Evolutionary conservation across 2,797 vertebrate species (phyloP).

Genomic region (Melanotaenia parkinsoni): DNA sequence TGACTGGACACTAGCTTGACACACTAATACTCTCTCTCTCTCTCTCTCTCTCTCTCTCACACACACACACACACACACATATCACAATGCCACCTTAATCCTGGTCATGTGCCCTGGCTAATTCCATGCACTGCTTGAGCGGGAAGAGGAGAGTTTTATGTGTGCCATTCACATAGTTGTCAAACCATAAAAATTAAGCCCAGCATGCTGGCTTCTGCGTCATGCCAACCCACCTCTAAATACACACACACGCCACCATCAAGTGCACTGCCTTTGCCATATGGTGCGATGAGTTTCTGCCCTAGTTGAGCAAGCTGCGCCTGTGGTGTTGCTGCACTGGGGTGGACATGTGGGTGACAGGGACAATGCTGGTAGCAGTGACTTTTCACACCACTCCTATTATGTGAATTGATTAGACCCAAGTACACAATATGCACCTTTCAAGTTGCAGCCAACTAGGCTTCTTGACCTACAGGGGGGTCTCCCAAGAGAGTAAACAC

Average conservation of each 20-base stretch:
- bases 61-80: slow-evolving; percentile 10
- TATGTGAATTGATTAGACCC: slow-evolving; percentile 64
- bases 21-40: slow-evolving; percentile 16
- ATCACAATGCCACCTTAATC: slow-evolving; percentile 62
- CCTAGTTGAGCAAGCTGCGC: slow-evolving; percentile 58
- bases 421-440: slow-evolving; percentile 48
- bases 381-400: slow-evolving; percentile 68
- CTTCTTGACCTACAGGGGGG: slow-evolving; percentile 27
- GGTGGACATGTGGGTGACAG: slow-evolving; percentile 39
- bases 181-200: slow-evolving; percentile 38
- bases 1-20: slow-evolving; percentile 33
- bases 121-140: slow-evolving; percentile 48
- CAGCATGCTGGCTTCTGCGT: slow-evolving; percentile 16
- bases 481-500: slow-evolving; percentile 45
- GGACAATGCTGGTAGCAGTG: slow-evolving; percentile 62
- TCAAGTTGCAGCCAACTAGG: slow-evolving; percentile 22
- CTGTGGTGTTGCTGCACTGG: slow-evolving; percentile 39
- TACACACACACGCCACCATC: not conserved
- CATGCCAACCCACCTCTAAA: slow-evolving; percentile 6
- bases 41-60: slow-evolving; percentile 1
- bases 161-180: slow-evolving; percentile 3
- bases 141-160: slow-evolving; percentile 48
- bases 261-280: slow-evolving; percentile 47
- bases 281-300: slow-evolving; percentile 68
- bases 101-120: slow-evolving; percentile 71